Evolutionary conservation across 2,797 vertebrate genomes (phyloP), one percentile per base, ranked within the genome.

Genomic region (Periparus ater): DNA sequence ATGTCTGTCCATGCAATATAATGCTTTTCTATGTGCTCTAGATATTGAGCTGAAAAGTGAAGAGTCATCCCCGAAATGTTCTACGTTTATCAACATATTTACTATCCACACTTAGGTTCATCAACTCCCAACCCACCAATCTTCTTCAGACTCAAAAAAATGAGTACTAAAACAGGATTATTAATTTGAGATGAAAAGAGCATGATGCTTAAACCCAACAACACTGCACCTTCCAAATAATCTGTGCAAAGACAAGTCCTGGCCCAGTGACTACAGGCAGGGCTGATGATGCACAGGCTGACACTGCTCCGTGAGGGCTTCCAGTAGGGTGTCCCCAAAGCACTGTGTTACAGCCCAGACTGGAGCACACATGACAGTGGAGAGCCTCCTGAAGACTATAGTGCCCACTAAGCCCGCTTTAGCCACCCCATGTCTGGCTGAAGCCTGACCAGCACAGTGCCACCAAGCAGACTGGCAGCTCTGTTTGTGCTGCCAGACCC

Each of bases 1-100:
- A 27, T 23, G 88, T 90, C 67, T 92, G 74, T 75, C 67, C 91
- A 96, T 96, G 95, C 95, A 97, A 85, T 94, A 90, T 66, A 91
- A 96, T 82, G 82, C 36, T 96, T 94, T 95, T 51, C 81, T 92
- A 93, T 91, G 93, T 88, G 91, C 91, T 91, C 96, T 94, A 89
- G 88, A 82, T 84, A 95, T 89, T 63, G 84, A 96, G 92, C 91
- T 89, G 91, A 91, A 93, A 93, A 94, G 92, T 90, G 89, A 95
- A 96, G 89, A 93, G 85, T 93, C 93, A 92, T 89, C 91, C 79
- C 75, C 76, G 9, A 91, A 89, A 91, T 90, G 76, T 82, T 88
- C 73, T 50, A 89, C 1, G 1, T 89, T 91, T 89, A 89, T 87
- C 58, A 67, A 93, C 82, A 83, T 76, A 91, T 94, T 89, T 91